phyloP scores from a whole-genome alignment of 2,113 vertebrate genomes.

The Ophthalmotilapia sp. region DNA sequence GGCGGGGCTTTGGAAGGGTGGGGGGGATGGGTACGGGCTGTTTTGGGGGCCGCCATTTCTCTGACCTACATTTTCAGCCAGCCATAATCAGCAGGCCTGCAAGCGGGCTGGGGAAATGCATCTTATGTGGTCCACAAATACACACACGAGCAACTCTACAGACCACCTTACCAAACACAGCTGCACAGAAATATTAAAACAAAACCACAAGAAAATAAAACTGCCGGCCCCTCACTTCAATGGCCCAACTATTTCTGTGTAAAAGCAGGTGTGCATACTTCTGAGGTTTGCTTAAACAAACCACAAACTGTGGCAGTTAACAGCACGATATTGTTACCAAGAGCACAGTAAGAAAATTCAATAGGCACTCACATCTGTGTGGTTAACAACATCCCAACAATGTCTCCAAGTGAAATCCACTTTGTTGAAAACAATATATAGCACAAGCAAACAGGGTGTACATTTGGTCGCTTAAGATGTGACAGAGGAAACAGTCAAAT shows the following conservation, averaged over 20 bases:
- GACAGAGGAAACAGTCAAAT: neutral
- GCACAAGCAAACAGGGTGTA: neutral
- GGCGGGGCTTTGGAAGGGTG: neutral
- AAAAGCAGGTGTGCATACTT: neutral
- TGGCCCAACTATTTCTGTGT: neutral
- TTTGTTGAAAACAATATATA: neutral
- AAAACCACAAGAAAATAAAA: neutral
- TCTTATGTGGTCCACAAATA: neutral
- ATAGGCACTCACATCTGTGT: neutral
- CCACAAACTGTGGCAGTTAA: neutral
- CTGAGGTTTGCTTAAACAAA: neutral
- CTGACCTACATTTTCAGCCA: slow-evolving; percentile 64
- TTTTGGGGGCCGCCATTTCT: slow-evolving; percentile 7
- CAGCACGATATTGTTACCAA: neutral
- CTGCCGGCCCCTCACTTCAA: neutral
- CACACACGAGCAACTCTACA: neutral
- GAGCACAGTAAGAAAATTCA: neutral
- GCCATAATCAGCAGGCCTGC: slow-evolving; percentile 52
- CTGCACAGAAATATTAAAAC: neutral
- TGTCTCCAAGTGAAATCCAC: neutral
- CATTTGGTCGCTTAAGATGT: neutral
- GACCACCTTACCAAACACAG: neutral
- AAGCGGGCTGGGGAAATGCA: slow-evolving; percentile 3
- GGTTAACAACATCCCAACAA: neutral
- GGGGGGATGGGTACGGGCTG: neutral